phyloP scores from a whole-genome alignment of 2,113 vertebrate genomes.

The Otolemur garnettii region DNA sequence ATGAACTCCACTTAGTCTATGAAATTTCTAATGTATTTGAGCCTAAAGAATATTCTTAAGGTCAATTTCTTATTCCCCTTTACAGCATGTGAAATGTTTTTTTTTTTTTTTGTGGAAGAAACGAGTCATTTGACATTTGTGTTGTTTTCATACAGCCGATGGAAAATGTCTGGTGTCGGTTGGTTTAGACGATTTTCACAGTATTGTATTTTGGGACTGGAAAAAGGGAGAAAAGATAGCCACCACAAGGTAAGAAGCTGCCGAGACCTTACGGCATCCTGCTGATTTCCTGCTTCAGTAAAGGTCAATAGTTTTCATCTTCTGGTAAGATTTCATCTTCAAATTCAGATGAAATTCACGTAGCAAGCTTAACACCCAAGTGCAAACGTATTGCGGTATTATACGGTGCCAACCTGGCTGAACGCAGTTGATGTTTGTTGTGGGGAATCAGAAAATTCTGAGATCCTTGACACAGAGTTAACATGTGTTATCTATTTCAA shows the following conservation, averaged over 20 bases:
- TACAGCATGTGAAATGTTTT: slow-evolving; percentile 30
- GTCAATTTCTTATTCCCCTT: slow-evolving; percentile 36
- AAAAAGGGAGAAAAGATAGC: slow-evolving; percentile 97
- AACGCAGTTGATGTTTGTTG: neutral
- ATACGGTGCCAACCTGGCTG: neutral
- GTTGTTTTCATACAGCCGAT: slow-evolving; percentile 91
- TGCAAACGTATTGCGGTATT: neutral
- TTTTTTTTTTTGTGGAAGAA: slow-evolving; percentile 26
- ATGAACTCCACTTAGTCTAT: neutral
- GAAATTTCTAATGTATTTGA: neutral
- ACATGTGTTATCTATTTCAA: neutral
- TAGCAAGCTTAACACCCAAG: neutral
- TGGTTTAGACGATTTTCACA: slow-evolving; percentile 96
- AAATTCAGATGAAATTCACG: neutral
- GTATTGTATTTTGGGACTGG: slow-evolving; percentile 98
- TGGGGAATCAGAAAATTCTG: slow-evolving; percentile 35
- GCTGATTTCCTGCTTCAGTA: neutral
- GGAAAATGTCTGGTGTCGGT: slow-evolving; percentile 96
- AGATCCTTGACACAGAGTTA: neutral
- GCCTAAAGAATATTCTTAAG: neutral
- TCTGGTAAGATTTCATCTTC: neutral
- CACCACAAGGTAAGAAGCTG: slow-evolving; percentile 92
- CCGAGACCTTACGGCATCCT: neutral
- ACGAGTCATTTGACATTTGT: slow-evolving; percentile 71
- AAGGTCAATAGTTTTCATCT: neutral